Evolutionary conservation across 2,888 invertebrate genomes (phyloP), one percentile per base, ranked within the genome.

Genomic region (Mycalesis mineus): DNA sequence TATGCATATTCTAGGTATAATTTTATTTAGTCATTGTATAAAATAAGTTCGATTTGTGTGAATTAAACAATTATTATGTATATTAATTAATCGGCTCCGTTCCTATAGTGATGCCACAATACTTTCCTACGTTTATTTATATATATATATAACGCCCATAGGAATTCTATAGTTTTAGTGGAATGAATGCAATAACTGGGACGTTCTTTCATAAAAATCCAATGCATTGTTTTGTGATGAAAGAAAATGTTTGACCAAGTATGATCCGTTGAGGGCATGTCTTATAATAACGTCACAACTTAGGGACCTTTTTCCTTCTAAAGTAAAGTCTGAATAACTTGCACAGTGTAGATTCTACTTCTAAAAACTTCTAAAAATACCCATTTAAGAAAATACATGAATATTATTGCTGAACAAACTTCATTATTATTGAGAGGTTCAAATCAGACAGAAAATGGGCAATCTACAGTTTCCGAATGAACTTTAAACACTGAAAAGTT

Each of bases 21-120:
- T 76, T 78, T 87, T 86, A 86, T 88, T 86, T 88, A 88, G 88
- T 88, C 88, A 88, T 84, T 75, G 71, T 78, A 71, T 84, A 76
- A 77, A 70, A 72, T 86, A 85, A 86, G 85, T 86, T 86, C 82
- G 78, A 74, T 83, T 80, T 77, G 81, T 80, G 80, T 76, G 78
- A 73, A 73, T 77, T 73, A 74, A 71, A 72, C 31, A 33, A 52
- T 42, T 42, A 73, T 47, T 33, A 47, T 33, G 33, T 69, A 77
- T 73, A 71, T 70, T 73, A 78, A 77, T 78, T 74, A 75, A 74
- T 71, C 78, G 85, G 87, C 85, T 83, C 84, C 83, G 82, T 85
- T 85, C 86, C 84, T 87, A 82, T 80, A 79, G 80, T 77, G 78
- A 80, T 68, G 83, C 82, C 84, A 77, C 77, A 69, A 33, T 77